Conservation (phyloP, 2,797 vertebrate genomes). For the Spinibarbus caldwelli region DNA sequence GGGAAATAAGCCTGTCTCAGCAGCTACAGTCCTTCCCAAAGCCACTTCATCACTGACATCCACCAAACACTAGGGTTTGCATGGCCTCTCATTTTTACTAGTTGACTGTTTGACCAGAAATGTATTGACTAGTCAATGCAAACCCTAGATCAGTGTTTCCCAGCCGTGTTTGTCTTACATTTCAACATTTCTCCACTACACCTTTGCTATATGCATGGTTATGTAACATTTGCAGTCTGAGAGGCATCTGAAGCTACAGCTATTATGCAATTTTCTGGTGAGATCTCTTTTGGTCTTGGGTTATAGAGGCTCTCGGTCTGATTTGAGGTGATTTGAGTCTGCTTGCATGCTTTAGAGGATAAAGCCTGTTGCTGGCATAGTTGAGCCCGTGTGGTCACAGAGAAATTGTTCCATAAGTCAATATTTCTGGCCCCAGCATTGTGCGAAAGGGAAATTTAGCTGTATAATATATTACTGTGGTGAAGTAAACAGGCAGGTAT, state of each 20-base stretch:
- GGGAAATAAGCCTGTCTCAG: conserved; percentile 22
- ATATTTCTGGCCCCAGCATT: background rate
- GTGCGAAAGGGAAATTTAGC: background rate
- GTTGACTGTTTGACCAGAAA: background rate
- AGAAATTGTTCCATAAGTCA: conserved; percentile 6
- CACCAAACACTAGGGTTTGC: conserved; percentile 7
- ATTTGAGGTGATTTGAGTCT: conserved; percentile 1
- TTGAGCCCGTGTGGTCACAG: background rate
- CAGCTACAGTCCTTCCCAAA: conserved; percentile 17
- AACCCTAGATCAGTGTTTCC: background rate
- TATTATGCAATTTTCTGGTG: background rate
- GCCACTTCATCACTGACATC: background rate
- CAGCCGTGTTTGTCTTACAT: background rate
- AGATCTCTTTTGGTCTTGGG: background rate
- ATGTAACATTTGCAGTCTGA: background rate
- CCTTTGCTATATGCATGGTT: background rate
- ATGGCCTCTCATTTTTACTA: background rate
- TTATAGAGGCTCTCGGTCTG: background rate
- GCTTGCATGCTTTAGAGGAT: background rate
- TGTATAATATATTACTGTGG: background rate
- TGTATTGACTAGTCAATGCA: background rate
- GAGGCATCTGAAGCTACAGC: conserved; percentile 9
- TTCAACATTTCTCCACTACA: background rate
- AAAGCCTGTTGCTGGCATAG: background rate
- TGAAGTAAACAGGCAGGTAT: background rate